phyloP scores from a whole-genome alignment of 2,113 vertebrate genomes.

The Alethe diademata region DNA sequence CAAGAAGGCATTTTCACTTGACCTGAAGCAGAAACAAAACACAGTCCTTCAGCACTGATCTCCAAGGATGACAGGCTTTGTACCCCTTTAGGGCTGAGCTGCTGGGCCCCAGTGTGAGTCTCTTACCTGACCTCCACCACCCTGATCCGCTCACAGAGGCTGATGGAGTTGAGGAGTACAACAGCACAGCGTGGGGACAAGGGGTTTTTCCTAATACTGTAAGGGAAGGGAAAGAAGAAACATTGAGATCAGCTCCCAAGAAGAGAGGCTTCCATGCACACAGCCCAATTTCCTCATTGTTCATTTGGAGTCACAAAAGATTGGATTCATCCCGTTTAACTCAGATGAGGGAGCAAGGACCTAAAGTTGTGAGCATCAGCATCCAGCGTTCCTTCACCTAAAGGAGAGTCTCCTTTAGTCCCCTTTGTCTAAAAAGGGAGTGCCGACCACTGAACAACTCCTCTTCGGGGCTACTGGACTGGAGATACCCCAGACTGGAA shows the following conservation, averaged over 20 bases:
- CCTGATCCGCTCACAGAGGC: conserved; percentile 60
- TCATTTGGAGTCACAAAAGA: neutral
- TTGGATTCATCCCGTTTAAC: neutral
- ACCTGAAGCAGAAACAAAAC: conserved; percentile 50
- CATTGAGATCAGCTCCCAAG: neutral
- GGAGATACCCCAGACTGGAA: neutral
- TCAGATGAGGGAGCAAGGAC: neutral
- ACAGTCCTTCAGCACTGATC: neutral
- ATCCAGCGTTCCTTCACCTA: neutral
- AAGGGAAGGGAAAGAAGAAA: neutral
- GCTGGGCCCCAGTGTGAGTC: neutral
- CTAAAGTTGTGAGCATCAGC: neutral
- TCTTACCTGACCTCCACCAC: conserved; percentile 70
- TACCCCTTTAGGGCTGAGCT: neutral
- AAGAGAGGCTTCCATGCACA: neutral
- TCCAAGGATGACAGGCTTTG: neutral
- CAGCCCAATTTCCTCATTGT: rapidly evolving
- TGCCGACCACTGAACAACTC: neutral
- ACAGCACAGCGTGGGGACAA: conserved; percentile 69
- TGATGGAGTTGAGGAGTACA: conserved; percentile 68
- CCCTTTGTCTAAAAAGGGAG: neutral
- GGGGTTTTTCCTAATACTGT: conserved; percentile 76
- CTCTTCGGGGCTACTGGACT: neutral
- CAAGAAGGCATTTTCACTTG: conserved; percentile 17
- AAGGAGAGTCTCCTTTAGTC: neutral